Base-by-base conservation (phyloP, 2,113 vertebrate species). In the Cyanistes caeruleus region DNA sequence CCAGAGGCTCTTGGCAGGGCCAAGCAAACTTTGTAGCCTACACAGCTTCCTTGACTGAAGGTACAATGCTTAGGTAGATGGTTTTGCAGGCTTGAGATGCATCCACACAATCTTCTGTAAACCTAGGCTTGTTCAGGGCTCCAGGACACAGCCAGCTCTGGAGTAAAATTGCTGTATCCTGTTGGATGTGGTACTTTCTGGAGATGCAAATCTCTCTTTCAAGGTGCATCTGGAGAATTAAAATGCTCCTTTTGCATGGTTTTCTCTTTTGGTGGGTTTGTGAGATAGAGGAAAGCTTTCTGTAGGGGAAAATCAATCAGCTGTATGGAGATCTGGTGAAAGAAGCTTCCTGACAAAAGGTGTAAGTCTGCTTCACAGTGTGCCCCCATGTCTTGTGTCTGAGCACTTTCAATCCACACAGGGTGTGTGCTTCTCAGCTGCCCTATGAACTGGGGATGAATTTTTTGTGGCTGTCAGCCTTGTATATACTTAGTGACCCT, bases 301-400 rank as follows among this genome's bases (percentile, higher is more conserved):
- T 22, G 5, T 33, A 14, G 25, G 10, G 22, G 7, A 4, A 59
- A 73, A 31, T 10, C 18, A 39, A 2, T 22, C 13, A 37, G 4
- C 12, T 84, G 25, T 53, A 2, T 3, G 3, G 73, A 74, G 31
- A 51, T 22, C 23, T 46, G 48, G 15, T 53, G 28, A 31, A 83
- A 84, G 33, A 67, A 21, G 17, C 25, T 13, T 90, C 22, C 25
- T 89, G 27, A 44, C 17, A 62, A 30, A 76, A 69, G 15, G 9
- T 43, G 4, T 4, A 27, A 31, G 23, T 64, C 22, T 6, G 2
- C 24, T 56, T 73, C 25, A 2, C 1, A 0, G 22, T 39, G 83
- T 70, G 18, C 3, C 5, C 6, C 10, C 5, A 1, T 0, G 1
- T 27, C 60, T 41, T 19, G 22, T 0, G 22, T 53, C 23, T 8